Conservation (phyloP, 2,113 vertebrate genomes). For the Apteryx mantelli region DNA sequence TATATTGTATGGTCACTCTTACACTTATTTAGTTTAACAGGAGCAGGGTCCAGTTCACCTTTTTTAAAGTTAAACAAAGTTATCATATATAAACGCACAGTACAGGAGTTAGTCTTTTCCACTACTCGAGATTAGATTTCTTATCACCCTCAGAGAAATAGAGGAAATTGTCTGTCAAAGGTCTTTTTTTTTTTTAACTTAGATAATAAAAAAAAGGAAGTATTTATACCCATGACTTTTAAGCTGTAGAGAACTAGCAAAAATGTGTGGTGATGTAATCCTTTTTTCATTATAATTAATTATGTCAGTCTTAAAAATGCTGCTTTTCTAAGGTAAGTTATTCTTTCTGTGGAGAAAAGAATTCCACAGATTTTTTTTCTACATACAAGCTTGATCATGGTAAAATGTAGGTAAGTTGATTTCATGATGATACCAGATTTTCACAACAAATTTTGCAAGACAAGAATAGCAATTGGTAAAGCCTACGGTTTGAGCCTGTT, state of each 20-base stretch:
- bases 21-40: not conserved
- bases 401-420: not conserved
- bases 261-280: not conserved
- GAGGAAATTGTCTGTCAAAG: not conserved
- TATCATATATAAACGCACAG: not conserved
- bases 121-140: not conserved
- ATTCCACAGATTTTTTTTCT: not conserved
- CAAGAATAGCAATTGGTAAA: not conserved
- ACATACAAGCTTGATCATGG: not conserved
- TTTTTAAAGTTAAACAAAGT: not conserved
- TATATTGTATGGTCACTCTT: not conserved
- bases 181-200: not conserved
- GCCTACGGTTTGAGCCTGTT: not conserved
- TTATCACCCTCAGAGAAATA: not conserved
- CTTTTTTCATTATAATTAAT: not conserved
- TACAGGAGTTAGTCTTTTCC: not conserved
- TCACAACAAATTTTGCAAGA: not conserved
- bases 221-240: not conserved
- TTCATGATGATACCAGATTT: not conserved
- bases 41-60: not conserved
- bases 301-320: not conserved
- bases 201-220: no score
- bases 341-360: not conserved
- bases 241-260: not conserved
- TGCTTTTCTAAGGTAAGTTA: not conserved